These are phyloP conservation scores for Drosophila tropicalis DNA, from an alignment of 1,140 invertebrate genomes.

Conservation along the genomic window DNA sequence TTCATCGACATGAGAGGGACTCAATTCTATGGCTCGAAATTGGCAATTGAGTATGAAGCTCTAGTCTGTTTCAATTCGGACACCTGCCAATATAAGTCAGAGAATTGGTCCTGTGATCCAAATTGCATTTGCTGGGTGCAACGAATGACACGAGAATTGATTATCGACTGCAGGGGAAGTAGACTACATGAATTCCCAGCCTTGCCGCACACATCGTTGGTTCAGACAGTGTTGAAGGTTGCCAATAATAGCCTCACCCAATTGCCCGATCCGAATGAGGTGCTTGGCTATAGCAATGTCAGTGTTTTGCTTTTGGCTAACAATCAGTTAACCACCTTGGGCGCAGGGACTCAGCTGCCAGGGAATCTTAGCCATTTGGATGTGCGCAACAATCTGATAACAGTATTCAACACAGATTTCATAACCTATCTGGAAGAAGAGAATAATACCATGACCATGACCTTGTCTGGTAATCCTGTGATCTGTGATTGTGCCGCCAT, in stretches of 20 bases:
- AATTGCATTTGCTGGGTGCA: slow-evolving; percentile 84
- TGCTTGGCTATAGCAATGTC: slow-evolving; percentile 82
- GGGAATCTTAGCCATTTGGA: slow-evolving; percentile 82
- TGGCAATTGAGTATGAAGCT: slow-evolving; percentile 66
- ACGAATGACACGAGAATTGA: slow-evolving; percentile 74
- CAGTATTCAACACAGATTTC: slow-evolving; percentile 72
- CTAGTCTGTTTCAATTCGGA: slow-evolving; percentile 82
- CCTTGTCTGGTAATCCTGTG: slow-evolving; percentile 86
- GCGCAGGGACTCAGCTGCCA: slow-evolving; percentile 61
- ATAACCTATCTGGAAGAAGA: slow-evolving; percentile 73
- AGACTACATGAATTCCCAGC: slow-evolving; percentile 72
- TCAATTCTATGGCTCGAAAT: slow-evolving; percentile 67
- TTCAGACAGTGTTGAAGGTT: slow-evolving; percentile 83
- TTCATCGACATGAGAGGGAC: slow-evolving; percentile 63
- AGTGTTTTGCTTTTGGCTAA: slow-evolving; percentile 84
- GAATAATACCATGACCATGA: slow-evolving; percentile 77
- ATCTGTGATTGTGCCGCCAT: slow-evolving; percentile 86
- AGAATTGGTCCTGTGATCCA: slow-evolving; percentile 82
- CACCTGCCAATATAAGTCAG: slow-evolving; percentile 64
- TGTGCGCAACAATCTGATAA: slow-evolving; percentile 85
- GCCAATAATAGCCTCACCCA: slow-evolving; percentile 83
- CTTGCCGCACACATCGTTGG: slow-evolving; percentile 57
- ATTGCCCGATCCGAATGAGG: slow-evolving; percentile 74
- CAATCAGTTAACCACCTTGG: slow-evolving; percentile 84
- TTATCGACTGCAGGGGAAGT: slow-evolving; percentile 84